A percentile compares a stretch with the other conserved stretches of the same genome.
Evolutionary conservation across 2,113 vertebrate species (phyloP).

Genomic region (Thermophis baileyi): DNA sequence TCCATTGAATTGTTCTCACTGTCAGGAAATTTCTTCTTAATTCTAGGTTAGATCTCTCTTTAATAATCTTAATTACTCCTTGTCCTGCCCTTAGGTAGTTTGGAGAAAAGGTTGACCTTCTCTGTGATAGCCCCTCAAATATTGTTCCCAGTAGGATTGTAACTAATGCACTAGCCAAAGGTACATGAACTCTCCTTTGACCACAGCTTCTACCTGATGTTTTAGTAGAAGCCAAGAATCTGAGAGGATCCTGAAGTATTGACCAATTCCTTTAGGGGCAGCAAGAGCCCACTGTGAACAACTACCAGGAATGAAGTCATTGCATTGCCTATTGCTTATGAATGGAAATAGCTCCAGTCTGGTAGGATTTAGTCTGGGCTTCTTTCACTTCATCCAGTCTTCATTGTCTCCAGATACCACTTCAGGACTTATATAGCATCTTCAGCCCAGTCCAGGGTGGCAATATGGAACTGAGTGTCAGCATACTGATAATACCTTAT

Average conservation of each 20-base stretch:
- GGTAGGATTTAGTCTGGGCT: background rate
- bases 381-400: background rate
- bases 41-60: too few species aligned
- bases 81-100: too few species aligned
- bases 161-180: background rate
- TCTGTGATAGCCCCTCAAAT: too few species aligned
- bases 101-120: too few species aligned
- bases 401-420: background rate
- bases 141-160: background rate
- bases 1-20: too few species aligned
- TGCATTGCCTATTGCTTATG: background rate
- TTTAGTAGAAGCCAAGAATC: background rate
- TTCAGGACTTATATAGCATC: background rate
- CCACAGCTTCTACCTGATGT: background rate
- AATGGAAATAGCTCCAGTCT: background rate
- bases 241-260: background rate
- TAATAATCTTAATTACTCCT: too few species aligned
- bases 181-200: background rate
- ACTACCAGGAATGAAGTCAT: background rate
- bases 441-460: background rate
- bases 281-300: background rate
- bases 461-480: background rate
- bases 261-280: background rate
- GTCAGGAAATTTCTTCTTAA: too few species aligned
- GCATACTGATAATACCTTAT: background rate